Base-by-base conservation (phyloP, 23 tunicate species). In the Halocynthia roretzi region DNA sequence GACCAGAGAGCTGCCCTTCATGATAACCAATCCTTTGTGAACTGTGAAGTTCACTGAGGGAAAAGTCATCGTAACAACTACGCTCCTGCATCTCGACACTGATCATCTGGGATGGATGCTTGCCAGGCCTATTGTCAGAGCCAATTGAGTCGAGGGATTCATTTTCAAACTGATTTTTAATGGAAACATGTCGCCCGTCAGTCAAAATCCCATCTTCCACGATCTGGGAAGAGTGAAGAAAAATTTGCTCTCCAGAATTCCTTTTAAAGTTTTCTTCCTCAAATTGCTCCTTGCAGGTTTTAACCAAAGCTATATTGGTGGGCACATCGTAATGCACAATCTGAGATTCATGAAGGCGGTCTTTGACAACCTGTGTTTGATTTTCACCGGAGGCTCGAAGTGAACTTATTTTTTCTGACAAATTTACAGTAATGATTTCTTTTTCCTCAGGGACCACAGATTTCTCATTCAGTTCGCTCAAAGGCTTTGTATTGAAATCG, bases 101-200 rank as follows among this genome's bases (percentile, higher is more conserved):
- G 19, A 65, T 65, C 17, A 65, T 48, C 19, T 65, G 70, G 22
- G 70, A 65, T 48, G 22, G 70, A 65, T 65, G 70, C 9, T 8
- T 15, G 22, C 5, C 70, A 5, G 70, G n/a, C 31, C 70, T 65
- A 15, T 65, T 48, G 31, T 65, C 70, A 1, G 5, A 8, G 22
- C 70, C 70, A 20, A 65, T 65, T 9, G 31, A 65, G 31, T 65
- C 70, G 31, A 65, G 70, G 31, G 70, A 48, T 15, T 15, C 10
- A 15, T 10, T 65, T 65, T 65, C 70, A 65, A 65, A 65, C 31
- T 65, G 70, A 20, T 48, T 48, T 65, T 65, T 65, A 40, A 65
- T 15, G 9, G 70, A 10, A 15, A 9, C 19, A 65, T 8, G 31
- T 48, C 22, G 31, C 22, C 70, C 70, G 5, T 9, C 19, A 6